Conservation (phyloP, 2,797 vertebrate species). For the Psittacula echo region DNA sequence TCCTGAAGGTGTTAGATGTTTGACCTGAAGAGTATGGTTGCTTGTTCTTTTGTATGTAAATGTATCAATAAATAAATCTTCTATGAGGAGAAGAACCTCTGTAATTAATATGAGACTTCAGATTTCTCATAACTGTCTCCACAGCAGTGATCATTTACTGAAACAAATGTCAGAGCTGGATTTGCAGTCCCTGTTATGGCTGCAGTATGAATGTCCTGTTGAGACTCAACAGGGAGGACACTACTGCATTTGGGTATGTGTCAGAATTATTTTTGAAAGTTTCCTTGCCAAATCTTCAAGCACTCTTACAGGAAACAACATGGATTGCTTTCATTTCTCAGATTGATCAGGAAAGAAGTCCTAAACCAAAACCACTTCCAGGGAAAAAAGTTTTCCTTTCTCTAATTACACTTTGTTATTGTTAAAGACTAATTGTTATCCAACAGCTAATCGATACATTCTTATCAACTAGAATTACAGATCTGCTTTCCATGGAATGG, state of each 20-base stretch:
- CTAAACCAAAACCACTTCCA: not conserved
- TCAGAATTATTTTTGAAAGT: not conserved
- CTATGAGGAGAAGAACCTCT: not conserved
- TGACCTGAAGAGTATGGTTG: fast-evolving
- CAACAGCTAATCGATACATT: not conserved
- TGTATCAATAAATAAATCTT: not conserved
- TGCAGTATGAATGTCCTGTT: fast-evolving
- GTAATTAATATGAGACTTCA: not conserved
- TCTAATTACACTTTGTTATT: fast-evolving
- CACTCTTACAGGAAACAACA: fast-evolving
- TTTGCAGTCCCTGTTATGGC: not conserved
- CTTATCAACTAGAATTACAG: not conserved
- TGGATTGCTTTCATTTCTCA: not conserved
- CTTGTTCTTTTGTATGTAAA: not conserved
- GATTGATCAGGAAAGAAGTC: fast-evolving
- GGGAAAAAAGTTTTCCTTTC: not conserved
- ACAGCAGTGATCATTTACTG: not conserved
- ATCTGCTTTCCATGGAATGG: not conserved
- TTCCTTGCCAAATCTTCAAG: not conserved
- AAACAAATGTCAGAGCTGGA: not conserved
- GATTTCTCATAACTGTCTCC: not conserved
- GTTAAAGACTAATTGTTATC: not conserved
- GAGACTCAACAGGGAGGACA: not conserved
- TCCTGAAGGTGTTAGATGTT: not conserved
- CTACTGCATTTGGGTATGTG: fast-evolving